Evolutionary conservation across 2,888 invertebrate species (phyloP), one percentile per base, ranked within the genome.

Genomic region (Cryptocephalus moraei): DNA sequence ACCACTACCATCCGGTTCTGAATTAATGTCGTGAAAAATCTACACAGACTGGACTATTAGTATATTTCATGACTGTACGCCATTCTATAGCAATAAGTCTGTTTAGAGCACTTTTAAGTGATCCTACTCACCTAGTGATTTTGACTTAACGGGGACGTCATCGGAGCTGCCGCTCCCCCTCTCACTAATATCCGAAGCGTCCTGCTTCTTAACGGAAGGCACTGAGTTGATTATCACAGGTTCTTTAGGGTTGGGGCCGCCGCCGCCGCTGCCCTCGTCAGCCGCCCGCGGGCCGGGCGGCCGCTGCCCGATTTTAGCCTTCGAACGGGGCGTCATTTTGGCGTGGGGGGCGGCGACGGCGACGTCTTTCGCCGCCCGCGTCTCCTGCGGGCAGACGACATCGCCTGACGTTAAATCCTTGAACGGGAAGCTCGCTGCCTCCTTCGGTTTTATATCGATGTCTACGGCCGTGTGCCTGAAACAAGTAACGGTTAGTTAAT

Each of bases 401-500:
- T 36, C 12, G 36, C 12, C n/a, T 2, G 36, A 4, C 12, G 36
- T 36, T 36, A 12, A 11, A 12, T 11, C 4, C 3, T 36, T 36
- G 36, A 12, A 36, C 22, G 41, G 32, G 8, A 10, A 36, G 13
- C 39, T 43, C 41, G 41, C 32, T 40, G 32, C 34, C 38, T 53
- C 56, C 51, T 48, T 58, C 47, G 49, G 49, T 56, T 67, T 73
- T 41, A 72, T 56, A 43, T 73, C 74, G 53, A 73, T 71, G 56
- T 74, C 75, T 48, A 75, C 66, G 14, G 74, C 74, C 39, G 66
- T 61, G 62, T 71, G 72, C 57, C 75, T 75, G 65, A 1, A 66
- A 68, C 38, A 47, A 39, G 38, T 40, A 41, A 47, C 32, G 8
- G 11, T 22, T 22, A 22, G 22, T 6, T 22, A 22, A 22, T n/a